Conservation (phyloP, 2,113 vertebrate genomes). For the Nycticorax nycticorax region DNA sequence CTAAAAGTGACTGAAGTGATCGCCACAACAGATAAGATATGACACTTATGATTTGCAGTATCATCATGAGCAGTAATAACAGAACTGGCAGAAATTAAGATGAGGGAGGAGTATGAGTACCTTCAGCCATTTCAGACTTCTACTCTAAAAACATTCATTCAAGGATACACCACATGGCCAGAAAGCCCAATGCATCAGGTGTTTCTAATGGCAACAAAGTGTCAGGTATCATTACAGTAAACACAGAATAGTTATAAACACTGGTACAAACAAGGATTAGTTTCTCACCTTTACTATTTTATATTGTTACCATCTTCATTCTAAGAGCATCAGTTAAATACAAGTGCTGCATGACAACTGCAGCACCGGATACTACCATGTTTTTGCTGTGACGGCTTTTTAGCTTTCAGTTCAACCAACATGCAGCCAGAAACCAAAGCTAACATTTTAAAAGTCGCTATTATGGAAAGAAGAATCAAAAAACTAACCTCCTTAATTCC, state of each 20-base stretch:
- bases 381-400: neutral
- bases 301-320: neutral
- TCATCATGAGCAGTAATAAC: neutral
- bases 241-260: neutral
- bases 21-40: neutral
- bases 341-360: neutral
- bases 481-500: neutral
- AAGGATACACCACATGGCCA: neutral
- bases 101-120: neutral
- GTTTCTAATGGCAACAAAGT: neutral
- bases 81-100: neutral
- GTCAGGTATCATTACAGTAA: neutral
- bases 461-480: neutral
- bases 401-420: neutral
- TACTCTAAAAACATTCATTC: neutral
- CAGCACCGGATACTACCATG: neutral
- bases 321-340: neutral
- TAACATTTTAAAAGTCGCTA: neutral
- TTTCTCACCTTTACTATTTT: neutral
- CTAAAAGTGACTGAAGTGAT: neutral
- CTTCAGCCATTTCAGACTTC: neutral
- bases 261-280: neutral
- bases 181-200: neutral
- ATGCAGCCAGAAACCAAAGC: neutral
- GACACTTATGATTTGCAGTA: neutral